phyloP scores from a whole-genome alignment of 2,113 vertebrate species.

The Macrotus californicus region DNA sequence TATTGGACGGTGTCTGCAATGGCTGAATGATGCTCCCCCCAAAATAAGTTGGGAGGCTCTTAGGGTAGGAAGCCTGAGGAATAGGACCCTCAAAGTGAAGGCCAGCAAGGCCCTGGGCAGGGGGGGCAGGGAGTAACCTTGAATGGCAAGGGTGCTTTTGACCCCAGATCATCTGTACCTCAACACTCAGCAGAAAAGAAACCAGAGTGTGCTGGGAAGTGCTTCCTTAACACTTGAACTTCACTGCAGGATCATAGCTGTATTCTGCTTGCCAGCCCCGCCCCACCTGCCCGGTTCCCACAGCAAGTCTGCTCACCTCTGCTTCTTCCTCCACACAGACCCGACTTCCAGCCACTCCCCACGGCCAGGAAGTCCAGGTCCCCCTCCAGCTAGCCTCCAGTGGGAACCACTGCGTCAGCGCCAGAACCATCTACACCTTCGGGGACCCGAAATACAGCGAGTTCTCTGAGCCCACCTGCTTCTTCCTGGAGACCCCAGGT shows the following conservation, averaged over 20 bases:
- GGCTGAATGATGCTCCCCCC: background rate
- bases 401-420: conserved; percentile 34
- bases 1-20: background rate
- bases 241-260: background rate
- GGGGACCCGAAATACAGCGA: conserved; percentile 40
- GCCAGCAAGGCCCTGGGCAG: background rate
- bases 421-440: conserved; percentile 51
- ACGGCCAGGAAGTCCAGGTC: conserved; percentile 2
- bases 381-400: background rate
- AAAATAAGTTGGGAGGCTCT: background rate
- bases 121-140: background rate
- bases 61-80: background rate
- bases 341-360: background rate
- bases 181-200: background rate
- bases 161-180: background rate
- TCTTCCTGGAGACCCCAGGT: conserved; percentile 48
- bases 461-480: conserved; percentile 57
- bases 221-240: background rate
- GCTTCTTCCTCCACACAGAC: conserved; percentile 49
- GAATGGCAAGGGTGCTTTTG: background rate
- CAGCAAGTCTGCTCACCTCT: background rate
- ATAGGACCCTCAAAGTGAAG: background rate
- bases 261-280: accelerated
- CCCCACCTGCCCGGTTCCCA: background rate
- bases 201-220: background rate